Base-by-base conservation (phyloP, 2,113 vertebrate species). In the Ochotona princeps region DNA sequence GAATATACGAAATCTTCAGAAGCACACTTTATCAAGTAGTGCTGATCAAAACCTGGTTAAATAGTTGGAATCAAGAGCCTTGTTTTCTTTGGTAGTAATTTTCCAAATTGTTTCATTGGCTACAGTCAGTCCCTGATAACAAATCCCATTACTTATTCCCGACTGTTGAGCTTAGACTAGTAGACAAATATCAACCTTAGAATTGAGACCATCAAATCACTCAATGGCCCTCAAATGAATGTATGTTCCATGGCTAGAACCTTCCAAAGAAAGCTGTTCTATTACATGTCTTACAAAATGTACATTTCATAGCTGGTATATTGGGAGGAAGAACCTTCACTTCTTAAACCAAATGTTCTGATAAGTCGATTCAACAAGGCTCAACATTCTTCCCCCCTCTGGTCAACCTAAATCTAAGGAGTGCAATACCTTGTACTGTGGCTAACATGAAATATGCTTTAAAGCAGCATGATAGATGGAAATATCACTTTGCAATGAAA, bases 401-500 rank as follows among this genome's bases (percentile, higher is more conserved):
- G 35, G 83, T 44, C 73, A 32, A 66, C 79, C 54, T 32, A 32
- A 88, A 61, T 35, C 80, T 67, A 72, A 72, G 15, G 11, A 70
- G 21, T 79, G 3, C 63, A 28, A 92, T 67, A 44, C 32, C 75
- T 91, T 75, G 91, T 74, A 49, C 28, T 51, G 23, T 65, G 87
- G 35, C 20, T 57, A 89, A 30, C 84, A 61, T 38, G 66, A 95
- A 89, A 92, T 90, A 47, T 47, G 23, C 10, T 90, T 78, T 57
- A 57, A 32, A 54, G 93, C 18, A 26, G 32, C 3, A 6, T 83
- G 73, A 79, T 76, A 26, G 60, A 61, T 54, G 35, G 21, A 89
- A 85, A 79, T 47, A 44, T 44, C 38, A 89, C 12, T 76, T 89
- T 89, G 25, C 23, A 63, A 26, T 83, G 60, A 89, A 74, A 92